Evolutionary conservation across 2,797 vertebrate species (phyloP), one percentile per base, ranked within the genome.

Genomic region (Esox lucius): DNA sequence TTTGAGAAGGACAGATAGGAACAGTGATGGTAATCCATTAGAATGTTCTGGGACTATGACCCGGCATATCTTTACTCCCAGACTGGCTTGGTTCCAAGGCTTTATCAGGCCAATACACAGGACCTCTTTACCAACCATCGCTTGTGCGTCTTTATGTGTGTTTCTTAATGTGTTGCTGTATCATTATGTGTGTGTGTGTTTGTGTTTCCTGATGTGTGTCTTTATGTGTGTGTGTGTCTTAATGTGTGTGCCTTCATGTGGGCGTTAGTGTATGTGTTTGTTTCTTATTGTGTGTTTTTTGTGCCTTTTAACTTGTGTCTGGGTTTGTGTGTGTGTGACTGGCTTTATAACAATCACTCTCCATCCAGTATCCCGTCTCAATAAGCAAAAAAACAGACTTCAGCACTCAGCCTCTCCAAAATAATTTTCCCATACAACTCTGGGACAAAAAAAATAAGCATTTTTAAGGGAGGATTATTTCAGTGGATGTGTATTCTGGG

Each of bases 401-500:
- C 83, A 88, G 78, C 80, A 80, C 81, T 78, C 19, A 74, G 73
- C 68, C 70, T 26, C 70, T 83, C 83, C 85, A 81, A 82, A 81
- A 90, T 86, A 91, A 93, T 90, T 90, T 94, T 94, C 92, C 93
- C 93, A 94, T 92, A 90, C 82, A 87, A 84, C 78, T 77, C 26
- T 67, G 75, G 71, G 77, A 85, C 80, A 81, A 84, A 81, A 83
- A 71, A 80, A 61, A 0, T n/a, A 89, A 83, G 87, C 87, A 90
- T 91, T 90, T 87, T 86, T 90, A 76, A 77, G 77, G 84, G 85
- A 88, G 83, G 90, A 88, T 85, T 87, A 88, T 91, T 93, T 93
- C 88, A 92, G 91, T 61, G 89, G 86, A 88, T 93, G 88, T 92
- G 87, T 93, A 92, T 93, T 94, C 91, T 91, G 90, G 88, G 89